Base-by-base conservation (phyloP, 2,113 vertebrate genomes). In the Passerina amoena region DNA sequence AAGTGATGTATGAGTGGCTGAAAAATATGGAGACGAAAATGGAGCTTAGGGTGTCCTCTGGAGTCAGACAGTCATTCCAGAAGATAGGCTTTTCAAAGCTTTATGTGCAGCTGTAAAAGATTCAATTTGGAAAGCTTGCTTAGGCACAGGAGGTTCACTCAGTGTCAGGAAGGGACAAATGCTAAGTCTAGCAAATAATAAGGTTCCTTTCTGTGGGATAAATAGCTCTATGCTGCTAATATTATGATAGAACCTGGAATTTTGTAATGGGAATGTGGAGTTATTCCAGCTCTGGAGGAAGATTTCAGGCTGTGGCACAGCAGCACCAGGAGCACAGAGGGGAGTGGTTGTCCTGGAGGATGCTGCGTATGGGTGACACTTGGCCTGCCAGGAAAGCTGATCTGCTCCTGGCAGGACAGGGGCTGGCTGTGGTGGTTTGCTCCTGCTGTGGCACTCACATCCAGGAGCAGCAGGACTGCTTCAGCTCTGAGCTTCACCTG, bases 361-460 rank as follows among this genome's bases (percentile, higher is more conserved):
- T 91, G 31, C 63, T 48, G 66, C 31, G 5, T 68, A 1, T 1
- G 12, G 24, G 66, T 66, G 44, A 54, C 20, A 1, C n/a, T 63
- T 66, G 45, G 28, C 37, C 69, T 82, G n/a, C 25, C 14, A 33
- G 66, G 47, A 79, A 65, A 12, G 22, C 31, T 80, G 33, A 15
- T 65, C 33, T 38, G 63, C 23, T 69, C 15, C 30, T 2, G 3
- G 38, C 0, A 0, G 42, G 64, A 30, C n/a, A 56, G 54, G 33
- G 44, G 14, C 42, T 51, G 56, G 10, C 47, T 0, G 0, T 7
- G 1, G 20, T 45, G 65, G 6, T 57, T 44, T 75, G 24, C 31
- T 73, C 15, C 61, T 70, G n/a, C 51, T 4, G 2, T 47, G 50
- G 51, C n/a, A 69, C 31, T 27, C 14, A 3, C 0, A 0, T 20